Evolutionary conservation across 2,113 vertebrate species (phyloP).

Genomic region (Protobothrops mucrosquamatus): DNA sequence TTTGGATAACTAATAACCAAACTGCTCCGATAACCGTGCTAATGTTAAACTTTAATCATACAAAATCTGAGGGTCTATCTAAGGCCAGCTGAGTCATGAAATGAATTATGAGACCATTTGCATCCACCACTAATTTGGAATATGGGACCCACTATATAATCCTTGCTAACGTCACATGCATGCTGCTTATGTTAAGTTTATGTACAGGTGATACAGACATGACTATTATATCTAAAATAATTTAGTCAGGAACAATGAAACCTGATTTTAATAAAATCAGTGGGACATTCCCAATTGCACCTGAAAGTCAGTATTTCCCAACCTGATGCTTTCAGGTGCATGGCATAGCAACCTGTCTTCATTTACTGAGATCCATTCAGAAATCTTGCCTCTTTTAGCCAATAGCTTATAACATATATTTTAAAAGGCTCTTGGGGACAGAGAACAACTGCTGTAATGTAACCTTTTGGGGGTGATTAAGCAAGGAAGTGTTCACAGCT

Average conservation of each 20-base stretch:
- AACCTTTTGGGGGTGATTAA: slow-evolving; percentile 41
- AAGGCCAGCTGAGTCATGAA: background rate
- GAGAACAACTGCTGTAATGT: slow-evolving; percentile 19
- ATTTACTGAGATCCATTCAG: slow-evolving; percentile 8
- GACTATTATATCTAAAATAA: background rate
- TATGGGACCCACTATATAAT: background rate
- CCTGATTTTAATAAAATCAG: background rate
- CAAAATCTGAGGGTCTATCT: background rate
- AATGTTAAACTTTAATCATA: too few species aligned
- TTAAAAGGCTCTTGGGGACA: slow-evolving; percentile 29
- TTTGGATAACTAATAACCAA: background rate
- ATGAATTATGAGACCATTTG: background rate
- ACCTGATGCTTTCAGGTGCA: background rate
- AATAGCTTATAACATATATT: slow-evolving; percentile 26
- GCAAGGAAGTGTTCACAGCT: slow-evolving; percentile 23
- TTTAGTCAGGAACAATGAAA: background rate
- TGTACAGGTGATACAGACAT: background rate
- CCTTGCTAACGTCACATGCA: background rate
- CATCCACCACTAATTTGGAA: background rate
- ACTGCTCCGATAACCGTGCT: background rate
- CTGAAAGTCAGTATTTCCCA: background rate
- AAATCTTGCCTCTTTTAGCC: slow-evolving; percentile 36
- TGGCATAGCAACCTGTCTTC: slow-evolving; percentile 13
- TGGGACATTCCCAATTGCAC: background rate
- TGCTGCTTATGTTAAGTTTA: background rate